These are phyloP conservation scores for Sesamia nonagrioides DNA, from an alignment of 1,140 invertebrate genomes.

Conservation along the genomic window DNA sequence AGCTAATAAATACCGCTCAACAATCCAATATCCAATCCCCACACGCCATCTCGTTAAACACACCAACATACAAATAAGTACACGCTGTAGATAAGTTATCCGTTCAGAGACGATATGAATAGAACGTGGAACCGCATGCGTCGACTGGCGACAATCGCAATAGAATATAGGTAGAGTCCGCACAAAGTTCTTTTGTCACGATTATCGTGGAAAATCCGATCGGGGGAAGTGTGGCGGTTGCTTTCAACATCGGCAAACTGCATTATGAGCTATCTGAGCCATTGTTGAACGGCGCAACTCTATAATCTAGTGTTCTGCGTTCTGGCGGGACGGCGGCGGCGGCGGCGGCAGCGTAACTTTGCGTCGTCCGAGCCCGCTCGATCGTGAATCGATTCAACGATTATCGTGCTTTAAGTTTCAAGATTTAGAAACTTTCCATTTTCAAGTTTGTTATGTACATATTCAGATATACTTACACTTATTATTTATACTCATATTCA, in stretches of 20 bases:
- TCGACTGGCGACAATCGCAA: slow-evolving; percentile 67
- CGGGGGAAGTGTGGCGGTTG: slow-evolving; percentile 79
- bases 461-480: too few species aligned
- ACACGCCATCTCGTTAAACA: not conserved
- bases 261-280: slow-evolving; percentile 82
- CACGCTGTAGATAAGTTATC: slow-evolving; percentile 68
- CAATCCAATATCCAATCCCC: not conserved
- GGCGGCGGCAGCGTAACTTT: slow-evolving; percentile 56
- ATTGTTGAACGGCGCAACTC: slow-evolving; percentile 67
- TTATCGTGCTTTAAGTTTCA: slow-evolving; percentile 30
- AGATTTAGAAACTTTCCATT: slow-evolving; percentile 20
- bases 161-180: slow-evolving; percentile 74
- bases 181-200: slow-evolving; percentile 85
- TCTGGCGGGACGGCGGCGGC: slow-evolving; percentile 52
- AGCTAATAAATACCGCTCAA: not conserved
- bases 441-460: too few species aligned
- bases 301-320: slow-evolving; percentile 69
- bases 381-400: slow-evolving; percentile 39
- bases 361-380: slow-evolving; percentile 45
- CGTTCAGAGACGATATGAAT: slow-evolving; percentile 71
- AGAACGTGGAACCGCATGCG: slow-evolving; percentile 67
- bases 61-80: slow-evolving; percentile 35
- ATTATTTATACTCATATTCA: too few species aligned
- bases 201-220: slow-evolving; percentile 86
- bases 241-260: slow-evolving; percentile 82